Conservation (phyloP, 2,888 invertebrate species). For the Xanthostigma xanthostigma region DNA sequence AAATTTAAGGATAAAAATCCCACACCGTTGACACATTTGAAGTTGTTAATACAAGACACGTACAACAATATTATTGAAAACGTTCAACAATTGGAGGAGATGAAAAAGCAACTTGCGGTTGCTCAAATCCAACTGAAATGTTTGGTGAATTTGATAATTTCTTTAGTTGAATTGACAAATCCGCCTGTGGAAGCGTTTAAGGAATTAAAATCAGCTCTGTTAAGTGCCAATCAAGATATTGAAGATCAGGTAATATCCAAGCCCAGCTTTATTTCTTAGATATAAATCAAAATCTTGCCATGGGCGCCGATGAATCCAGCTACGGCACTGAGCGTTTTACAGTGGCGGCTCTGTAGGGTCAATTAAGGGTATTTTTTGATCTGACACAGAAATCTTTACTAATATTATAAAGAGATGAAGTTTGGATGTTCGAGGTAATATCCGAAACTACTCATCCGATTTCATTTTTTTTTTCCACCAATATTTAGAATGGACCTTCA, state of each 20-base stretch:
- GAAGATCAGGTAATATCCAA: constrained; percentile 21
- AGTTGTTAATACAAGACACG: constrained; percentile 55
- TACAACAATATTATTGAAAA: constrained; percentile 40
- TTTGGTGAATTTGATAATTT: constrained; percentile 19
- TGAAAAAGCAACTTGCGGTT: constrained; percentile 23
- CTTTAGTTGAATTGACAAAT: constrained; percentile 21
- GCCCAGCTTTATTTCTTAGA: neutral
- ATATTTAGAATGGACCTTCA: too few relatives aligned
- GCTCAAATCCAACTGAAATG: constrained; percentile 22
- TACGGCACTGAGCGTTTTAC: too few relatives aligned
- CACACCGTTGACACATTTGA: constrained; percentile 53
- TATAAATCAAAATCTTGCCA: neutral
- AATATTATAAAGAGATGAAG: too few relatives aligned
- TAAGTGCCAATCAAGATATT: constrained; percentile 19
- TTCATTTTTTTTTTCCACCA: too few relatives aligned
- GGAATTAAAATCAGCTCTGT: constrained; percentile 20
- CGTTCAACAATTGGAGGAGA: constrained; percentile 33
- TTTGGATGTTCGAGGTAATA: too few relatives aligned
- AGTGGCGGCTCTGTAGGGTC: too few relatives aligned
- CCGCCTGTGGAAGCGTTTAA: constrained; percentile 17
- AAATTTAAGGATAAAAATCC: constrained; percentile 69
- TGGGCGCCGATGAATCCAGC: too few relatives aligned
- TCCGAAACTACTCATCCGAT: too few relatives aligned
- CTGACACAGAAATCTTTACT: too few relatives aligned
- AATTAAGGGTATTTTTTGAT: too few relatives aligned